A percentile compares a stretch with the other conserved stretches of the same genome.
Evolutionary conservation across 1,140 invertebrate genomes (phyloP).

Genomic region (Phymastichus coffea): DNA sequence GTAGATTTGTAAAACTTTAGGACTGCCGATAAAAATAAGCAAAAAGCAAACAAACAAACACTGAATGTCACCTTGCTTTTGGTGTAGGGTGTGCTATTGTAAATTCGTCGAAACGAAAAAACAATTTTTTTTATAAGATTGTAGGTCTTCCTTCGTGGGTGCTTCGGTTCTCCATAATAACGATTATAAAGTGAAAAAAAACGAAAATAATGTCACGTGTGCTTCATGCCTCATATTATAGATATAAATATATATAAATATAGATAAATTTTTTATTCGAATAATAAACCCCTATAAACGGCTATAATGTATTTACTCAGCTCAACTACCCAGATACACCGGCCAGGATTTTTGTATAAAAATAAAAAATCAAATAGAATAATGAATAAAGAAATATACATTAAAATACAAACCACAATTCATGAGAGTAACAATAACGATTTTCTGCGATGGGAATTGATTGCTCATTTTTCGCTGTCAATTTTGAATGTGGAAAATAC

Average conservation of each 20-base stretch:
- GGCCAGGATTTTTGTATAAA: conserved; percentile 22
- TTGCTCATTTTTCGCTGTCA: conserved; percentile 1
- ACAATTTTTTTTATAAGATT: not conserved
- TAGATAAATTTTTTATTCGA: conserved; percentile 28
- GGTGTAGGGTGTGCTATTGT: conserved; percentile 22
- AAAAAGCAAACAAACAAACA: not conserved
- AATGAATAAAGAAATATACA: conserved; percentile 9
- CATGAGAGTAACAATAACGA: conserved; percentile 2
- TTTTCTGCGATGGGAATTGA: conserved; percentile 21
- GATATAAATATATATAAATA: not conserved
- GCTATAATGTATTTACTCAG: conserved; percentile 26
- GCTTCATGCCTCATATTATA: conserved; percentile 24
- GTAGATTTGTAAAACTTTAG: conserved; percentile 11
- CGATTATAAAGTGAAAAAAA: conserved; percentile 10
- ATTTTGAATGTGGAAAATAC: not conserved
- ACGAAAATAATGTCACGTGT: conserved; percentile 22
- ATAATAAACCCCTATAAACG: conserved; percentile 23
- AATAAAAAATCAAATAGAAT: conserved; percentile 14
- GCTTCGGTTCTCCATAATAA: conserved; percentile 22
- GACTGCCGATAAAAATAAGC: conserved; percentile 1
- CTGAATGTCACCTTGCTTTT: conserved; percentile 29
- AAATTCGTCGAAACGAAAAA: conserved; percentile 12
- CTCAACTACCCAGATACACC: conserved; percentile 24
- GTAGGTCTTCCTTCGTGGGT: conserved; percentile 28
- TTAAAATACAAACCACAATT: not conserved